Evolutionary conservation across 1,140 invertebrate genomes (phyloP), one percentile per base, ranked within the genome.

Genomic region (Geopemphigus sp.): DNA sequence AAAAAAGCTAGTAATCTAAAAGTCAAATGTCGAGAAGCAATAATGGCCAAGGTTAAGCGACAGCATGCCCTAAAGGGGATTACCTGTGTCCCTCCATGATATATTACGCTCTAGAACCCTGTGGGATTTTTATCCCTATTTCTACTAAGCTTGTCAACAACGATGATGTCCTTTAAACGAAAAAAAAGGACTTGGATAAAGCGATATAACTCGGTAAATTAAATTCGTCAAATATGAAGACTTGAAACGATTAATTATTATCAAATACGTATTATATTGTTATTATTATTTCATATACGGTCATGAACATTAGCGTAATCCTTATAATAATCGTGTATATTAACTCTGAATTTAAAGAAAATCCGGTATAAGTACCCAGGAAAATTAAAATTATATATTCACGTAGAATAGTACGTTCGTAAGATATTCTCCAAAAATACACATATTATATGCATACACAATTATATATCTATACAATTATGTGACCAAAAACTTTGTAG

Each of bases 1-100:
- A 78, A 78, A 78, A 63, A 63, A 78, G 17, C 74, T 78, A 61
- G 57, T 47, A 78, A 78, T 78, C 74, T 78, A 61, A 78, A 78
- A 78, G 74, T 78, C 74, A 78, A 78, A 78, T 78, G 74, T 78
- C 74, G 74, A 78, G 74, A 78, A 78, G 74, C 57, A 78, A 78
- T 78, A 78, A 78, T 63, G 74, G 74, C 57, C 74, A 57, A 78
- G 74, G 74, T 78, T 78, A 78, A 78, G 74, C 74, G 74, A 78
- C 74, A 78, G 74, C 57, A n/a, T 29, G 57, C 74, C 74, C 24
- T 78, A 78, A 61, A 78, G 39, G 74, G 74, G 74, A 78, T 78
- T 78, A 78, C 74, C 74, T 78, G 74, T 78, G 74, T 78, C 74
- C 39, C 74, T 59, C 29, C 24, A 24, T 78, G 74, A 78, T 78